phyloP scores from a whole-genome alignment of 2,113 vertebrate genomes.

The Helogale parvula region DNA sequence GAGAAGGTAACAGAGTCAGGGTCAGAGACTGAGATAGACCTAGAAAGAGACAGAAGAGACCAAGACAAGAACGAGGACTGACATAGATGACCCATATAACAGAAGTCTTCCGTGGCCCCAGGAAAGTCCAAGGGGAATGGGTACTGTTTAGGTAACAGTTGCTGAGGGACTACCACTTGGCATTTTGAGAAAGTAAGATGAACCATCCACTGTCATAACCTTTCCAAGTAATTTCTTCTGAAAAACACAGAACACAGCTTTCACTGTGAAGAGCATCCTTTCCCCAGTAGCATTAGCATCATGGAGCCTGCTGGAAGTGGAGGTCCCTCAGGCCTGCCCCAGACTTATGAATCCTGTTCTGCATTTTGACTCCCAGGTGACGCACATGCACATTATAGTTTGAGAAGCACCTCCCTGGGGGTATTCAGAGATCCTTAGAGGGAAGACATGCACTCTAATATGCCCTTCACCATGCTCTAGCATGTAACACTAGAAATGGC shows the following conservation, averaged over 20 bases:
- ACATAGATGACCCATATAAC: background rate
- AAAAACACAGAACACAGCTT: background rate
- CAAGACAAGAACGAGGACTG: background rate
- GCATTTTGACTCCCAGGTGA: background rate
- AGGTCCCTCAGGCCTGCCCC: background rate
- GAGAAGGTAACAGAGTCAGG: background rate
- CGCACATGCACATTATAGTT: background rate
- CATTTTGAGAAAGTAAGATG: slow-evolving; percentile 2
- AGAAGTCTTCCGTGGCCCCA: background rate
- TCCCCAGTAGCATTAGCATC: background rate
- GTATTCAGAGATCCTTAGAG: background rate
- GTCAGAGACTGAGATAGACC: background rate
- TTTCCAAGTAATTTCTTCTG: background rate
- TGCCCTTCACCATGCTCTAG: background rate
- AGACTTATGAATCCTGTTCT: background rate
- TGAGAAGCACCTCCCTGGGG: background rate
- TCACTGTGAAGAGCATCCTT: background rate
- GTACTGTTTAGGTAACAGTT: background rate
- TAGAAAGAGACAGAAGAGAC: background rate
- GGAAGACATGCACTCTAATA: background rate
- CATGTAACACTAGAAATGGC: background rate
- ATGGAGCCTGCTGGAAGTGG: background rate
- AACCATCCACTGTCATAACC: background rate
- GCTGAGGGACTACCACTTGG: background rate
- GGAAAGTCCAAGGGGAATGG: background rate